Base-by-base conservation (phyloP, 2,113 vertebrate species). In the Polypterus senegalus region DNA sequence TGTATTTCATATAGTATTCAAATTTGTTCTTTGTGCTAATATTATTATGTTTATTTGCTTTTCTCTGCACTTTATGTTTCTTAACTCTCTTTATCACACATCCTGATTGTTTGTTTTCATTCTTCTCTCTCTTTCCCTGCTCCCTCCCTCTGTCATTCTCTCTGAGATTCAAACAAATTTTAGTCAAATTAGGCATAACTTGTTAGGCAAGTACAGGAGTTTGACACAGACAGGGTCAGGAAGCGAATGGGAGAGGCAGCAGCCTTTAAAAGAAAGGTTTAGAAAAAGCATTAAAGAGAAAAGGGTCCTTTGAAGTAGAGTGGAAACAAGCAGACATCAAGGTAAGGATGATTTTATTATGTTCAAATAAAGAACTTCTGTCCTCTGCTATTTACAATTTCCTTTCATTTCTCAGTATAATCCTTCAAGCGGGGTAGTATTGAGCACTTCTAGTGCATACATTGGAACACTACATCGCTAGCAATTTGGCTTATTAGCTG, bases 81-180 rank as follows among this genome's bases (percentile, higher is more conserved):
- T 6, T 8, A 10, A 5, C 9, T 55, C 54, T 9, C 54, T 9
- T 27, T 55, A 5, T 8, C 9, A 5, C 54, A 10, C 54, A 5
- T 9, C 5, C 54, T 4, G 5, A 55, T 27, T 27, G 5, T 55
- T 55, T 4, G 10, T 27, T 9, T 55, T 59, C 5, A 53, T 43
- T 3, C 48, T 70, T 48, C 58, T 9, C 2, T 6, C 44, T 60
- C 58, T 45, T 47, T 46, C 47, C 8, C 47, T 48, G 7, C 58
- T 60, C 45, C 48, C 58, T 47, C 58, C 48, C 58, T 45, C 58
- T 47, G 3, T 45, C 2, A 3, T 47, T 60, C 58, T 55, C 54
- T 55, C 54, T 55, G 10, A 11, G 9, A 55, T 27, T 55, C 54
- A 55, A 55, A 55, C 54, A 55, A 55, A 55, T 55, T 55, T 55